Percentiles rank a stretch among this genome's conserved stretches.
phyloP scores from a whole-genome alignment of 2,888 invertebrate species.

The Cepaea hortensis region DNA sequence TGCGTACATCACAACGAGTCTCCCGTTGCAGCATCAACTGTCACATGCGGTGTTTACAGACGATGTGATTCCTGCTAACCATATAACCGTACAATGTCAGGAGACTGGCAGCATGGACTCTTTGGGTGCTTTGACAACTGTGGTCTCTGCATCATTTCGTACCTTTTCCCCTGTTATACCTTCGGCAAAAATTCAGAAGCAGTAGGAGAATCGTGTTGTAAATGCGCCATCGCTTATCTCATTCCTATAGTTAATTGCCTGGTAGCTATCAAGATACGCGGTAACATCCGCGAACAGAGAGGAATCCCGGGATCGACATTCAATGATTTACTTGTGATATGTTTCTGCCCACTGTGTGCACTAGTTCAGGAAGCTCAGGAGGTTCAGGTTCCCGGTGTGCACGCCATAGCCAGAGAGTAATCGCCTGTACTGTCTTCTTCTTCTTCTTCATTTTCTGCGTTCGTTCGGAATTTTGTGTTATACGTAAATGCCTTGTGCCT shows the following conservation, averaged over 20 bases:
- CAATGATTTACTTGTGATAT: conserved; percentile 63
- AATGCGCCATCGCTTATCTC: conserved; percentile 64
- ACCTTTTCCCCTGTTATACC: conserved; percentile 71
- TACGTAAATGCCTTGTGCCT: too few species aligned
- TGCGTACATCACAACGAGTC: background rate
- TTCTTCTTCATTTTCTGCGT: too few species aligned
- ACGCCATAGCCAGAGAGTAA: conserved; percentile 62
- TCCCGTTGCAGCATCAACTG: background rate
- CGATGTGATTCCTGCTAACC: background rate
- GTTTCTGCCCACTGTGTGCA: conserved; percentile 67
- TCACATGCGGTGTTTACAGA: background rate
- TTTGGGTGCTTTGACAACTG: conserved; percentile 71
- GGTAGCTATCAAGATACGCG: conserved; percentile 60
- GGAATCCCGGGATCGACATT: conserved; percentile 64
- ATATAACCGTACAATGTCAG: conserved; percentile 49
- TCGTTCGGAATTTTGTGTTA: too few species aligned
- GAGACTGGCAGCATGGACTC: conserved; percentile 66
- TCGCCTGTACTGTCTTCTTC: too few species aligned
- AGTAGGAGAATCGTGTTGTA: conserved; percentile 66
- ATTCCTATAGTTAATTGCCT: conserved; percentile 65
- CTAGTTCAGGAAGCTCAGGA: conserved; percentile 69
- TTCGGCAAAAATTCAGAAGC: conserved; percentile 70
- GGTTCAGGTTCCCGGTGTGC: conserved; percentile 58
- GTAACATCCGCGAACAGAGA: conserved; percentile 68
- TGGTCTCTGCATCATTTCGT: conserved; percentile 67